Conservation (phyloP, 2,888 invertebrate species). For the Xylophagus ater region DNA sequence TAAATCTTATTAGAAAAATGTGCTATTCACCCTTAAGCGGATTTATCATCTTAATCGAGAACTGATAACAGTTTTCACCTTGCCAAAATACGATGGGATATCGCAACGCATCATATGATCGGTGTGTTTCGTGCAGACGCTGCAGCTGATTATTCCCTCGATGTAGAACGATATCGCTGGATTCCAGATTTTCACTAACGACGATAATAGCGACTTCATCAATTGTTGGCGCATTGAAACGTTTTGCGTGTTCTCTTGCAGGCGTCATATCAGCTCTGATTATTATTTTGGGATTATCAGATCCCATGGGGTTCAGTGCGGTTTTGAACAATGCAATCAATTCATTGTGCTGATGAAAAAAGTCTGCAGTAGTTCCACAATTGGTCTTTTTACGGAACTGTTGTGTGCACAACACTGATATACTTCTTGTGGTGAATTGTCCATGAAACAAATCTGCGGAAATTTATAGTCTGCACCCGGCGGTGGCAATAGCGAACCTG, state of each 20-base stretch:
- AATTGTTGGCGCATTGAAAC: conserved; percentile 29
- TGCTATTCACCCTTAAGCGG: conserved; percentile 1
- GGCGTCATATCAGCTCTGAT: conserved; percentile 29
- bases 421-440: conserved; percentile 6
- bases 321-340: conserved; percentile 25
- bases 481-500: conserved; percentile 5
- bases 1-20: no score
- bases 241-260: conserved; percentile 23
- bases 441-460: conserved; percentile 10
- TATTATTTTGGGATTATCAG: conserved; percentile 26
- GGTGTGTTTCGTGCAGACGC: conserved; percentile 22
- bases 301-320: conserved; percentile 23
- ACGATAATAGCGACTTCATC: conserved; percentile 31
- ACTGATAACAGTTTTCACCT: conserved; percentile 22
- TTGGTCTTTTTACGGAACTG: conserved; percentile 19
- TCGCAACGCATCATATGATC: conserved; percentile 29
- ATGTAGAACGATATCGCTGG: conserved; percentile 25
- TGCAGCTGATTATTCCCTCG: conserved; percentile 16
- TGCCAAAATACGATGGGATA: conserved; percentile 27
- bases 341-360: conserved; percentile 21
- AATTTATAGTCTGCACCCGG: conserved; percentile 9
- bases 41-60: conserved; percentile 10
- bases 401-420: conserved; percentile 6
- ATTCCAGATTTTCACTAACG: conserved; percentile 25
- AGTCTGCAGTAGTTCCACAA: conserved; percentile 14